Evolutionary conservation across 2,797 vertebrate genomes (phyloP).

Genomic region (Okamejei kenojei): DNA sequence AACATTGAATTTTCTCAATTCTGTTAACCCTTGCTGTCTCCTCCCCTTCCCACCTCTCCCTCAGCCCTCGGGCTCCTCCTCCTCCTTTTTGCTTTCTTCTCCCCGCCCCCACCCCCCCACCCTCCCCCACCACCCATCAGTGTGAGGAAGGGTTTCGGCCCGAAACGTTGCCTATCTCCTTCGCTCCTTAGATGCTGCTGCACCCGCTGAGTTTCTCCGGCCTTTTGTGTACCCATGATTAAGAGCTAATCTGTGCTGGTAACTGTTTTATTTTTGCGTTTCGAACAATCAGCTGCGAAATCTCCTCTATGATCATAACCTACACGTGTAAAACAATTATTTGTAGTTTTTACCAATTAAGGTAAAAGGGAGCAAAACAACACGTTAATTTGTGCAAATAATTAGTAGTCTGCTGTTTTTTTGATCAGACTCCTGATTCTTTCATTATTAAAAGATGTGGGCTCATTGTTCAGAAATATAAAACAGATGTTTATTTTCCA

Average conservation of each 20-base stretch:
- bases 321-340: not conserved
- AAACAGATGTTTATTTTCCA: not conserved
- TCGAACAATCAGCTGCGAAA: not conserved
- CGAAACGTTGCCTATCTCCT: no score
- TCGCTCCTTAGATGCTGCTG: no score
- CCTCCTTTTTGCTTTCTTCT: no score
- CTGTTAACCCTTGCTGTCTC: no score
- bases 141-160: no score
- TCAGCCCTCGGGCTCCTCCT: no score
- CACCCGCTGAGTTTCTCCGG: no score
- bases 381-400: not conserved
- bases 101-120: no score
- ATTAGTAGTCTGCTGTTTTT: not conserved
- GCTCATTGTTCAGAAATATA: not conserved
- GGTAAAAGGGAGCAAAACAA: slow-evolving; percentile 9
- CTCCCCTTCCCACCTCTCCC: no score
- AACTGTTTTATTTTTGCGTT: not conserved
- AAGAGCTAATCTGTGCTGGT: not conserved
- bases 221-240: no score
- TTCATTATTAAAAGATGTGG: not conserved
- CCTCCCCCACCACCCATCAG: no score
- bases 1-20: no score
- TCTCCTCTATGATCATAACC: not conserved
- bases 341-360: not conserved
- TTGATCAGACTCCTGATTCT: not conserved